Conservation (phyloP, 2,113 vertebrate genomes). For the Leucoraja erinaceus region DNA sequence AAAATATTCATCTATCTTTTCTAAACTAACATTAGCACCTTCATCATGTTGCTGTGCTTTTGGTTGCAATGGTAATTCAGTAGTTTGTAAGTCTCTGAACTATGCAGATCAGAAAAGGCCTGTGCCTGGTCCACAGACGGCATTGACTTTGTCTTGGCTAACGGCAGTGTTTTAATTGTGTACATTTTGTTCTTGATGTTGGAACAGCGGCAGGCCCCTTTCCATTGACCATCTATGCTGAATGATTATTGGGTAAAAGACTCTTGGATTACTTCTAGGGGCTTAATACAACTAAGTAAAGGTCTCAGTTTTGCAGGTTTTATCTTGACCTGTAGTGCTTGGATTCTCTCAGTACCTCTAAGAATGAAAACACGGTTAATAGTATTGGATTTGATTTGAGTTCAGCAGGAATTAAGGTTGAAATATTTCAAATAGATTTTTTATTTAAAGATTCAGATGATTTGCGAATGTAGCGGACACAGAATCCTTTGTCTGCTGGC, state of each 20-base stretch:
- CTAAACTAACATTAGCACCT: neutral
- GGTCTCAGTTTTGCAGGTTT: too few relatives aligned
- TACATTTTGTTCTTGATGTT: neutral
- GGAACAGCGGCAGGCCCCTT: neutral
- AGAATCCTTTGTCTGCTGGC: too few relatives aligned
- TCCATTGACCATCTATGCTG: neutral
- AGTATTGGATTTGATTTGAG: too few relatives aligned
- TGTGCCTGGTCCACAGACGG: neutral
- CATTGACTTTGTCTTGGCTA: neutral
- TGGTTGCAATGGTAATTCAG: neutral
- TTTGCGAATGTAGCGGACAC: too few relatives aligned
- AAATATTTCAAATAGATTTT: too few relatives aligned
- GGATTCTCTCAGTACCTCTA: too few relatives aligned
- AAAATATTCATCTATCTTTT: constrained; percentile 8
- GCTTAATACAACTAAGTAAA: neutral
- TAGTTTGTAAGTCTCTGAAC: neutral
- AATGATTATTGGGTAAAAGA: neutral
- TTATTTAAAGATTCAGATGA: too few relatives aligned
- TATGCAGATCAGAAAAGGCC: neutral
- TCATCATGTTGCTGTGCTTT: neutral
- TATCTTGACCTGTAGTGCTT: too few relatives aligned
- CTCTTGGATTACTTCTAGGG: neutral
- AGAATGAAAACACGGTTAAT: too few relatives aligned
- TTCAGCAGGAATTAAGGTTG: too few relatives aligned
- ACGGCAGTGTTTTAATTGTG: neutral